Evolutionary conservation across 2,888 invertebrate species (phyloP).

Genomic region (Gibbula magus): DNA sequence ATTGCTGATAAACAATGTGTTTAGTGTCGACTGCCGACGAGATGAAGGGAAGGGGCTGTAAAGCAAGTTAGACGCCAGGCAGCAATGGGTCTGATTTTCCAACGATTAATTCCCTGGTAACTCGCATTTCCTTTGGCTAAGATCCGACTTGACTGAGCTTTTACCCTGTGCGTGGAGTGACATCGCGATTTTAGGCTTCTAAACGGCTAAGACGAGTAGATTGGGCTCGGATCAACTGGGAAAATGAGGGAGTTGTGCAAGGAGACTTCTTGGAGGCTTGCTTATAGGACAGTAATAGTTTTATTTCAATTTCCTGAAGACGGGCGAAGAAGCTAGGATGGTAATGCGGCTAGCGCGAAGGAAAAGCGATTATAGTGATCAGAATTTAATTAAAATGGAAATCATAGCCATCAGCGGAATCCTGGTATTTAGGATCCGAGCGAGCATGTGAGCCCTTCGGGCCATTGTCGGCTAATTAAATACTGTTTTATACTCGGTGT

Average conservation of each 20-base stretch:
- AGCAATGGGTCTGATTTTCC: not conserved
- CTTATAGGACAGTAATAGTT: constrained; percentile 46
- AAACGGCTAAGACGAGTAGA: constrained; percentile 5
- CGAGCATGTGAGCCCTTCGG: constrained; percentile 4
- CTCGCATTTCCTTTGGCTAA: constrained; percentile 18
- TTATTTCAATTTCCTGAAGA: constrained; percentile 50
- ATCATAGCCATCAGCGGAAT: constrained; percentile 36
- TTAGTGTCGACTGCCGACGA: not conserved
- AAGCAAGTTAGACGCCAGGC: too few species aligned
- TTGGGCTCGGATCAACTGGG: constrained; percentile 3
- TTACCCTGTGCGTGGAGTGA: constrained; percentile 6
- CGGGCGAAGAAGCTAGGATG: not conserved
- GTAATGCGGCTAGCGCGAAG: constrained; percentile 2
- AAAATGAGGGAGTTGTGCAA: constrained; percentile 22
- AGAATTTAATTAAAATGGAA: constrained; percentile 58
- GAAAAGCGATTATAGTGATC: constrained; percentile 47
- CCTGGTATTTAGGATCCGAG: constrained; percentile 26
- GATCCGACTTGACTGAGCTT: constrained; percentile 13
- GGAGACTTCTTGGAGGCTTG: constrained; percentile 18
- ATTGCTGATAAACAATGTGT: constrained; percentile 22
- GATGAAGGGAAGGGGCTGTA: not conserved
- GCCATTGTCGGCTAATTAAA: constrained; percentile 50
- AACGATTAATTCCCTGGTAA: constrained; percentile 7
- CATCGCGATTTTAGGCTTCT: constrained; percentile 25
- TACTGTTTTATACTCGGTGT: constrained; percentile 50